Conservation (phyloP, 2,888 invertebrate species). For the Augiades crinisus region DNA sequence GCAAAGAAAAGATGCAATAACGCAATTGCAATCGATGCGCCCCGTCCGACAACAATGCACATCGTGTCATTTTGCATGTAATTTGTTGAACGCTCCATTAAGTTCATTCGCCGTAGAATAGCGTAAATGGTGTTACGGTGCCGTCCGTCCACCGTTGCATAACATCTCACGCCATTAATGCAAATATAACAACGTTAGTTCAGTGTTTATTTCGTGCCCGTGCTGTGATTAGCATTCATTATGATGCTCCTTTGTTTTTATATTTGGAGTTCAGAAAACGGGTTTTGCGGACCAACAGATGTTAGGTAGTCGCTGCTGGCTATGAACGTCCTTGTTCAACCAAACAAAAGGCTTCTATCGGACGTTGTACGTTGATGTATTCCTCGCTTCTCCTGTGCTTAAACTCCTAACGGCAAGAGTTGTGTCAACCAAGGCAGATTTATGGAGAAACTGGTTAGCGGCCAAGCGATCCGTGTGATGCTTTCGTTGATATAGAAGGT, state of each 20-base stretch:
- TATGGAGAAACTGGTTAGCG: too few relatives aligned
- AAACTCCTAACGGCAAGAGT: too few relatives aligned
- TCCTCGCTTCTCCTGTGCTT: too few relatives aligned
- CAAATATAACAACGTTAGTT: conserved; percentile 30
- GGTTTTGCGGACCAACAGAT: too few relatives aligned
- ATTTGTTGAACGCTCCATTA: conserved; percentile 53
- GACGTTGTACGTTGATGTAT: too few relatives aligned
- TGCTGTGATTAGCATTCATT: conserved; percentile 2
- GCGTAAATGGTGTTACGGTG: conserved; percentile 56
- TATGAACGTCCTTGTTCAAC: too few relatives aligned
- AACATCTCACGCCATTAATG: conserved; percentile 40
- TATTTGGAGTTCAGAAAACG: too few relatives aligned
- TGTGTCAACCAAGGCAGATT: too few relatives aligned
- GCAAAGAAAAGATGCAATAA: background rate
- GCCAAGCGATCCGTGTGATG: too few relatives aligned
- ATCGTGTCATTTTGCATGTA: conserved; percentile 35
- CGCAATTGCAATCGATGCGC: background rate
- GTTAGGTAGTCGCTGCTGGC: too few relatives aligned
- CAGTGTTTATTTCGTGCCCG: background rate
- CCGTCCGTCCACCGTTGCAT: conserved; percentile 45
- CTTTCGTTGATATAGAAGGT: too few relatives aligned
- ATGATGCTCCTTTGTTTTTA: conserved; percentile 1
- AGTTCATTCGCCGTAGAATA: conserved; percentile 45
- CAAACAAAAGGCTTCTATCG: too few relatives aligned
- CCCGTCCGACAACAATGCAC: conserved; percentile 3